Evolutionary conservation across 1,140 invertebrate species (phyloP).

Genomic region (Pogonomyrmex barbatus): DNA sequence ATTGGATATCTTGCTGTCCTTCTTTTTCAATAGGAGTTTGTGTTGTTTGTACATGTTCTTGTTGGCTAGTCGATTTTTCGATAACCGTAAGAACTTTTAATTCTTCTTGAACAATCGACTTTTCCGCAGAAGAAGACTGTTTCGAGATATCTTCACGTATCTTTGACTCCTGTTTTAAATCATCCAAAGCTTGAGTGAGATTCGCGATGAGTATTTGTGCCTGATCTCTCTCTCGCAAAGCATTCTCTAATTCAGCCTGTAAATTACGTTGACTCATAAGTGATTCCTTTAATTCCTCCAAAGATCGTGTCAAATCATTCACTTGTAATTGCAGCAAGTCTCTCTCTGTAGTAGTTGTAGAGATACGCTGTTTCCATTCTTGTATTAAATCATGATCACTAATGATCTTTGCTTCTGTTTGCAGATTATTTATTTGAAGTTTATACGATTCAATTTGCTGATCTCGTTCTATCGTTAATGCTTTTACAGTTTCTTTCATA

Average conservation of each 20-base stretch:
- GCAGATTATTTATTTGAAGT: constrained; percentile 71
- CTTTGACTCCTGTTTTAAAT: not conserved
- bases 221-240: constrained; percentile 61
- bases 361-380: constrained; percentile 71
- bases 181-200: constrained; percentile 44
- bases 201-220: constrained; percentile 49
- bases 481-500: constrained; percentile 39
- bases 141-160: not conserved
- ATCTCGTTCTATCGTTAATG: constrained; percentile 6
- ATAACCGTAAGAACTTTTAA: not conserved
- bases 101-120: not conserved
- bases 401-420: constrained; percentile 67
- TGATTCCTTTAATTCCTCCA: constrained; percentile 64
- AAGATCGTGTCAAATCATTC: constrained; percentile 69
- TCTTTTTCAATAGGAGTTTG: constrained; percentile 34
- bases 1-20: not conserved
- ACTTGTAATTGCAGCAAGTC: constrained; percentile 76
- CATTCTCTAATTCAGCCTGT: constrained; percentile 54
- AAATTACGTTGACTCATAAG: constrained; percentile 43
- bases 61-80: not conserved
- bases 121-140: constrained; percentile 19
- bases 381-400: constrained; percentile 66
- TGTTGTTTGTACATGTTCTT: constrained; percentile 16
- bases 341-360: constrained; percentile 56
- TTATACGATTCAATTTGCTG: constrained; percentile 66